Evolutionary conservation across 53 echinoderm and acorn worm genomes (phyloP).

Genomic region (Arbacia lixula): DNA sequence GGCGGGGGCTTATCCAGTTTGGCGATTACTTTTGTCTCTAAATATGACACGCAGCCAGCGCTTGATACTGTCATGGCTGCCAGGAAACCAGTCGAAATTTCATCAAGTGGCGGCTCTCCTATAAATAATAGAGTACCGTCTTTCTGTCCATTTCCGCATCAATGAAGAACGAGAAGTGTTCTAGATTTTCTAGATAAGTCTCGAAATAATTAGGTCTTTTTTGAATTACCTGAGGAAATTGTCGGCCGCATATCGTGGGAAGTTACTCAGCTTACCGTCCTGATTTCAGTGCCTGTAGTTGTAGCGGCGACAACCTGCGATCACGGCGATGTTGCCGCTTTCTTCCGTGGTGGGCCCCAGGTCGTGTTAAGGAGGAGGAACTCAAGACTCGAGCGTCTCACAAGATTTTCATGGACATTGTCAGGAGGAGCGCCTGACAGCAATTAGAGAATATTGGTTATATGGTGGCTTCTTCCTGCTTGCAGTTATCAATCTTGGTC

Average conservation of each 20-base stretch:
- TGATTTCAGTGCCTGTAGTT: constrained; percentile 15
- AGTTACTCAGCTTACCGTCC: constrained; percentile 29
- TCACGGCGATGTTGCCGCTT: constrained; percentile 10
- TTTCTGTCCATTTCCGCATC: background rate
- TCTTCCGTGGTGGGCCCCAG: constrained; percentile 1
- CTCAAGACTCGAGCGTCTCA: background rate
- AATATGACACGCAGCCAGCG: constrained; percentile 28
- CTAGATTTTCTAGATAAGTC: constrained; percentile 4
- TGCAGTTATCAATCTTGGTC: constrained; percentile 2
- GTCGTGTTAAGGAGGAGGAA: constrained; percentile 13
- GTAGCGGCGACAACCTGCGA: background rate
- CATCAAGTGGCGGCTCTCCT: constrained; percentile 7
- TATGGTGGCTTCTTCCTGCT: background rate
- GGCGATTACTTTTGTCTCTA: background rate
- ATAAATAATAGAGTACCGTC: too few relatives aligned
- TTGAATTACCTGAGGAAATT: constrained; percentile 42
- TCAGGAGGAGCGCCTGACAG: constrained; percentile 23
- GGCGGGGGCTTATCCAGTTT: too few relatives aligned
- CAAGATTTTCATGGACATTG: constrained; percentile 2
- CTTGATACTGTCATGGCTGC: background rate
- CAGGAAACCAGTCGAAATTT: constrained; percentile 4
- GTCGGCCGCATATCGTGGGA: constrained; percentile 36
- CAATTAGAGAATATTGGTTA: constrained; percentile 26
- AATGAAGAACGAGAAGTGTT: background rate
- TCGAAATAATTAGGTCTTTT: background rate